Conservation (phyloP, 2,113 vertebrate species). For the Antidorcas marsupialis region DNA sequence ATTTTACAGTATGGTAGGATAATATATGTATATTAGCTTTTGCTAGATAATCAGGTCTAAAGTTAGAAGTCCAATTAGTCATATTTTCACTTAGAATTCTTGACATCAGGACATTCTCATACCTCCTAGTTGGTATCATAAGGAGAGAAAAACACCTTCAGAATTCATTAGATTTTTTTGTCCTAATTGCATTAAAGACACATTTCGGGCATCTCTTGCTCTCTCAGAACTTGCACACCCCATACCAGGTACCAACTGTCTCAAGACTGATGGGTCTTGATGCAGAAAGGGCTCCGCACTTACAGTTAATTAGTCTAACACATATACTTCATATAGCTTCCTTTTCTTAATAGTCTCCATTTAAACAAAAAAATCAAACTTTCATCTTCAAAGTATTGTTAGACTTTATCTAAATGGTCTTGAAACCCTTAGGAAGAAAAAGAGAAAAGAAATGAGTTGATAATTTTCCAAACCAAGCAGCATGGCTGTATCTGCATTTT, state of each 20-base stretch:
- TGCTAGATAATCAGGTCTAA: not conserved
- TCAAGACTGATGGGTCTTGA: not conserved
- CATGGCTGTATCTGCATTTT: constrained; percentile 66
- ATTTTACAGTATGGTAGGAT: not conserved
- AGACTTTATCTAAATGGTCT: constrained; percentile 71
- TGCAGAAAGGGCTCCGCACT: not conserved
- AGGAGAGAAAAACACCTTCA: not conserved
- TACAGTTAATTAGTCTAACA: not conserved
- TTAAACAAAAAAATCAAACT: not conserved
- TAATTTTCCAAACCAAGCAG: constrained; percentile 69
- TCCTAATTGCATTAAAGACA: not conserved
- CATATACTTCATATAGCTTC: not conserved
- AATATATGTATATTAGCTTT: not conserved
- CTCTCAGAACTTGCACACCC: not conserved
- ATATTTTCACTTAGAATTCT: not conserved
- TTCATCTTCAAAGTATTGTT: constrained; percentile 62
- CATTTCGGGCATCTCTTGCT: not conserved
- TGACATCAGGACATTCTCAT: not conserved
- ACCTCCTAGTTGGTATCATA: not conserved
- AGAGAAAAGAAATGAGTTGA: constrained; percentile 54
- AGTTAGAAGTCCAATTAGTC: not conserved
- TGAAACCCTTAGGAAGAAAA: constrained; percentile 73
- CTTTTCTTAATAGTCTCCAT: constrained; percentile 8
- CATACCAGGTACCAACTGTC: not conserved
- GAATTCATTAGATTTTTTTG: not conserved